Evolutionary conservation across 2,888 invertebrate genomes (phyloP).

Genomic region (Hyposoter didymator): DNA sequence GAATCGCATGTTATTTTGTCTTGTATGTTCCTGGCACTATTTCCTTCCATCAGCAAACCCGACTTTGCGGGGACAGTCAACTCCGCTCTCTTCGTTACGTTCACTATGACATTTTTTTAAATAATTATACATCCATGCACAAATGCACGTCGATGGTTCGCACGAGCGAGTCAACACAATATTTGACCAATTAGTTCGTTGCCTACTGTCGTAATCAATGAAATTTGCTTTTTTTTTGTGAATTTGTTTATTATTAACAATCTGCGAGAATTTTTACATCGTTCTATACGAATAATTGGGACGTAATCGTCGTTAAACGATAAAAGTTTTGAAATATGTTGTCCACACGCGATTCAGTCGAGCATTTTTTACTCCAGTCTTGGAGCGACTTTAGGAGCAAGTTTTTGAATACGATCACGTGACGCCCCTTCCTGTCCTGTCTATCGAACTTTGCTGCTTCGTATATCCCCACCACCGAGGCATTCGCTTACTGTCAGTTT

Average conservation of each 20-base stretch:
- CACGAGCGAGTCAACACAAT: neutral
- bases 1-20: neutral
- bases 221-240: neutral
- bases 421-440: neutral
- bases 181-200: neutral
- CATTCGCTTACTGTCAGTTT: neutral
- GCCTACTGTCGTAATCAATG: neutral
- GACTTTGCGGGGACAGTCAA: neutral
- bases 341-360: neutral
- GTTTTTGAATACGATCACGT: neutral
- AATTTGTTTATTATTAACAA: neutral
- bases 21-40: neutral
- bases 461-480: neutral
- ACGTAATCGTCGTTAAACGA: neutral
- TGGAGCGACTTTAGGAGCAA: neutral
- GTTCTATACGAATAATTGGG: neutral
- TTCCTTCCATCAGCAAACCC: neutral
- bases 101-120: conserved; percentile 2
- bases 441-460: neutral
- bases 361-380: neutral
- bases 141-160: neutral
- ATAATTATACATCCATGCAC: neutral
- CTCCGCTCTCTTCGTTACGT: neutral
- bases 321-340: neutral
- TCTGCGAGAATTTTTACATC: neutral